A percentile compares a stretch with the other conserved stretches of the same genome.
Conservation (phyloP, 2,113 vertebrate genomes). For the Gymnorhina tibicen region DNA sequence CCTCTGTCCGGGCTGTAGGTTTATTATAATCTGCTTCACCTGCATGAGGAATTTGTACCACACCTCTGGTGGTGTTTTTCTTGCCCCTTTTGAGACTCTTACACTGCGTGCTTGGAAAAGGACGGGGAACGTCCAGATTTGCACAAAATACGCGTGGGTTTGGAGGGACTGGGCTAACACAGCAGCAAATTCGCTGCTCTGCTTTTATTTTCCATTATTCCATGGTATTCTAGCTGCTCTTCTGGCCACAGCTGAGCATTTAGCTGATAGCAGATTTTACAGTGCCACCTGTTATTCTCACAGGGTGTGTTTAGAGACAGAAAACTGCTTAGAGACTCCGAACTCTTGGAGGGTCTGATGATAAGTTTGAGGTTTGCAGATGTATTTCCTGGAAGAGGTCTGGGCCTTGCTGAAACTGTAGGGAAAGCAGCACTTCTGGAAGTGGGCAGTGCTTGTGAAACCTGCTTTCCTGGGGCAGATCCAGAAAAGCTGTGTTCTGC, state of each 20-base stretch:
- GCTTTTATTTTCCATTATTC: background rate
- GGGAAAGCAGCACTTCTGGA: background rate
- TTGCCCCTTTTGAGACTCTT: background rate
- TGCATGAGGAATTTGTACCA: background rate
- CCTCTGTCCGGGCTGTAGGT: background rate
- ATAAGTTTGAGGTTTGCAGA: background rate
- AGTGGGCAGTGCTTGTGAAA: background rate
- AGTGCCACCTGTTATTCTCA: background rate
- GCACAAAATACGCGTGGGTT: accelerated
- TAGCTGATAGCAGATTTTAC: background rate
- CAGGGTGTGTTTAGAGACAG: background rate
- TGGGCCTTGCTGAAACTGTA: background rate
- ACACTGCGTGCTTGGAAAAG: background rate
- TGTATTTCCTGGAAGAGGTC: background rate
- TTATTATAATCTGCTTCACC: background rate
- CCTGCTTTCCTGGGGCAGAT: background rate
- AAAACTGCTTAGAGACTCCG: background rate
- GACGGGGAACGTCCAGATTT: background rate
- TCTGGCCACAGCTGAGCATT: background rate
- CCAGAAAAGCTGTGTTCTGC: background rate
- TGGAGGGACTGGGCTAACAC: background rate
- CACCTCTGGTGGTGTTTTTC: background rate
- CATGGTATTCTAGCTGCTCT: background rate
- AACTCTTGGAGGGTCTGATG: background rate
- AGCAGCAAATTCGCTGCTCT: background rate